Percentiles rank a stretch among this genome's conserved stretches.
Conservation (phyloP, 2,113 vertebrate genomes). For the Menidia beryllina region DNA sequence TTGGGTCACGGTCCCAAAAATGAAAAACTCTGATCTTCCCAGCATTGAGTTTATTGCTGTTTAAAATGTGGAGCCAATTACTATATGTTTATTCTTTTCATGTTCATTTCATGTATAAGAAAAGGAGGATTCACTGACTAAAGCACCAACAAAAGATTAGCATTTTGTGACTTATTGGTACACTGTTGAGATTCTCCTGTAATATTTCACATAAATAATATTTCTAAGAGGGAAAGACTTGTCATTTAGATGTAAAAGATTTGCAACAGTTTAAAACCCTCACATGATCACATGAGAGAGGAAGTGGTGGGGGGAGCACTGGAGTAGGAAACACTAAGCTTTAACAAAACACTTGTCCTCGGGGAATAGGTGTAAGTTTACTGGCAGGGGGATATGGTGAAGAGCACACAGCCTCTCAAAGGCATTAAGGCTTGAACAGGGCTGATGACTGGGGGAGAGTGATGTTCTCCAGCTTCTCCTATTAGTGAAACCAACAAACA, state of each 20-base stretch:
- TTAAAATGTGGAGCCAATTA: not conserved
- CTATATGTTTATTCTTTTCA: not conserved
- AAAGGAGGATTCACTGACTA: too few species aligned
- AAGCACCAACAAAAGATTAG: not conserved
- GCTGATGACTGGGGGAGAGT: conserved; percentile 93
- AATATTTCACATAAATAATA: conserved; percentile 87
- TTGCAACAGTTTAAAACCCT: conserved; percentile 58
- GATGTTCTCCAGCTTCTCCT: conserved; percentile 99
- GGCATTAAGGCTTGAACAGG: conserved; percentile 96
- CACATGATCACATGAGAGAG: conserved; percentile 31
- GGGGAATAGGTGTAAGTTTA: conserved; percentile 87
- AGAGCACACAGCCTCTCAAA: conserved; percentile 95
- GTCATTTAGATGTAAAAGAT: conserved; percentile 84
- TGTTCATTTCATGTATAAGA: not conserved
- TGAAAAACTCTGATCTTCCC: not conserved
- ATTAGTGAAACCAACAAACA: conserved; percentile 99
- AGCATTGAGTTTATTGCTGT: not conserved
- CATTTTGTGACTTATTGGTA: not conserved
- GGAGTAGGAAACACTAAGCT: conserved; percentile 70
- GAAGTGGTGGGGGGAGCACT: conserved; percentile 10
- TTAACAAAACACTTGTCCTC: conserved; percentile 92
- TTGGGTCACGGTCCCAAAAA: not conserved
- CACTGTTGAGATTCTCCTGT: conserved; percentile 15
- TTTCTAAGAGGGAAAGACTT: conserved; percentile 55
- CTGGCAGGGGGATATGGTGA: conserved; percentile 72